These are phyloP conservation scores for Chouioia cunea DNA, from an alignment of 2,888 invertebrate species.

Conservation along the genomic window DNA sequence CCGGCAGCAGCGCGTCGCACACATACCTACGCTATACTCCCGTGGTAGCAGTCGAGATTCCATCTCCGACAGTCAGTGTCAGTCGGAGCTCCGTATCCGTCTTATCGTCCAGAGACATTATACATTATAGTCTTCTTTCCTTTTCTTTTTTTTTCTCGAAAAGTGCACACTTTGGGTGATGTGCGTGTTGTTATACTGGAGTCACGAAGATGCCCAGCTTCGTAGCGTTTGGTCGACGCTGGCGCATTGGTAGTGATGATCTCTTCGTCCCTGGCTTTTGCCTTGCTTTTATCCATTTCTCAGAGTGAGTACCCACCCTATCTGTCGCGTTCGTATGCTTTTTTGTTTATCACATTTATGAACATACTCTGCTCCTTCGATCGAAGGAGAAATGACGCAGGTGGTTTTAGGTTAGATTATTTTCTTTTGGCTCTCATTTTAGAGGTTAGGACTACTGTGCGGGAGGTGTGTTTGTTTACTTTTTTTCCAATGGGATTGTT, in stretches of 20 bases:
- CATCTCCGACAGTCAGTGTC: background rate
- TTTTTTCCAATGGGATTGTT: background rate
- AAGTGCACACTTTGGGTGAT: conserved; percentile 10
- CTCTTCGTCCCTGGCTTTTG: conserved; percentile 84
- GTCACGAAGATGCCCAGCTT: conserved; percentile 80
- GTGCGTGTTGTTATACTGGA: background rate
- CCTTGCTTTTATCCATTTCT: conserved; percentile 77
- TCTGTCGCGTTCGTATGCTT: background rate
- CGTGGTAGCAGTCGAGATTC: background rate
- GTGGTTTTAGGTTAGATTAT: conserved; percentile 6
- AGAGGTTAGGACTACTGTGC: conserved; percentile 14
- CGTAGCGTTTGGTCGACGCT: conserved; percentile 84
- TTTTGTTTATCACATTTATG: background rate
- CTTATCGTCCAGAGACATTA: background rate
- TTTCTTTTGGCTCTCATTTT: background rate
- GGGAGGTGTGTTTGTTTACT: conserved; percentile 20
- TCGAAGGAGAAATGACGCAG: background rate
- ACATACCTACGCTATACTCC: background rate
- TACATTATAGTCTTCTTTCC: no score
- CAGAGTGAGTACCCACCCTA: conserved; percentile 75
- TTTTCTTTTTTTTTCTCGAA: background rate
- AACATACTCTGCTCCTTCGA: background rate
- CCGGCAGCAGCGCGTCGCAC: background rate
- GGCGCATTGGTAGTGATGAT: conserved; percentile 89
- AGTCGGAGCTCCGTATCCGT: background rate